A percentile compares a stretch with the other conserved stretches of the same genome.
These are phyloP conservation scores for Chloroclystis v-ata DNA, from an alignment of 2,888 invertebrate species.

Conservation along the genomic window DNA sequence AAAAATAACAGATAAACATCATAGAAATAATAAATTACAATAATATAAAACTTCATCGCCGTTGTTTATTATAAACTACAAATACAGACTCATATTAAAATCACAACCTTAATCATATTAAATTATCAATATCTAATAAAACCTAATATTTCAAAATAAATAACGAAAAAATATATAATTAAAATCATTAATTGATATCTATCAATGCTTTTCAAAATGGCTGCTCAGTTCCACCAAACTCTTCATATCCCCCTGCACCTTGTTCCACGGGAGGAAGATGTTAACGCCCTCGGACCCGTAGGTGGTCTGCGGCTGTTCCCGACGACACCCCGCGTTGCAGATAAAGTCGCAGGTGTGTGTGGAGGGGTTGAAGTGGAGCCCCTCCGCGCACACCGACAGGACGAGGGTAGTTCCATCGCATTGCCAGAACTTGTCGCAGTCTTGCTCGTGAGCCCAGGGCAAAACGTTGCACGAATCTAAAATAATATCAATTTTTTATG, in stretches of 20 bases:
- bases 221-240: constrained; percentile 1
- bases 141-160: too few relatives aligned
- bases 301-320: constrained; percentile 36
- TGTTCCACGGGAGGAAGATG: constrained; percentile 50
- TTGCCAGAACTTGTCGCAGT: constrained; percentile 62
- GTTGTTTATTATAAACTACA: too few relatives aligned
- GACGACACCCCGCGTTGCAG: constrained; percentile 49
- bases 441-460: constrained; percentile 56
- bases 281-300: constrained; percentile 39
- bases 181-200: neutral
- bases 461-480: constrained; percentile 43
- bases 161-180: neutral
- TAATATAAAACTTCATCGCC: too few relatives aligned
- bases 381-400: constrained; percentile 50
- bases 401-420: constrained; percentile 45
- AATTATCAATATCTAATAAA: too few relatives aligned
- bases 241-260: constrained; percentile 30
- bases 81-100: too few relatives aligned
- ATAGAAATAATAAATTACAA: too few relatives aligned
- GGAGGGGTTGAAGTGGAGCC: constrained; percentile 55
- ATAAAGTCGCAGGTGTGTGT: constrained; percentile 57
- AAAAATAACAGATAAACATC: too few relatives aligned
- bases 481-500: neutral
- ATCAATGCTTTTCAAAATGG: neutral
- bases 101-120: too few relatives aligned